These are phyloP conservation scores for Brenthis hecate DNA, from an alignment of 2,888 invertebrate species.

Conservation along the genomic window DNA sequence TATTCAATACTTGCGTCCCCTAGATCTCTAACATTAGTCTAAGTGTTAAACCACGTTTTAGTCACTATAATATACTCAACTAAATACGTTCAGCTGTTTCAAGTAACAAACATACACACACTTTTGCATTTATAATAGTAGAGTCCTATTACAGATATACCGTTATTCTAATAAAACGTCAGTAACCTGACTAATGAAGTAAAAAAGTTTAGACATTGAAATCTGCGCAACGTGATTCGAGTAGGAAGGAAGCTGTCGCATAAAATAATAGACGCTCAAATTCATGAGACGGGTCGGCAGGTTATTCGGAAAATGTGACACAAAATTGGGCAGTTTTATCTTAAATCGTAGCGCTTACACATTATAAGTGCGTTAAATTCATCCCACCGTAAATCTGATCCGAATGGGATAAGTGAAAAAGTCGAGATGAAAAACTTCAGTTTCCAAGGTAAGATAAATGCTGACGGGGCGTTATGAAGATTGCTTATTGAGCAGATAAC, in stretches of 20 bases:
- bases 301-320: conserved; percentile 10
- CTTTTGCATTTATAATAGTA: too few relatives aligned
- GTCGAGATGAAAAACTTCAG: conserved; percentile 20
- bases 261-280: neutral
- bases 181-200: too few relatives aligned
- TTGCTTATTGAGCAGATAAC: conserved; percentile 33
- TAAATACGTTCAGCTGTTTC: too few relatives aligned
- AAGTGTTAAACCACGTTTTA: too few relatives aligned
- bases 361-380: conserved; percentile 30
- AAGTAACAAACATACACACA: too few relatives aligned
- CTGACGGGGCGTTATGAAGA: conserved; percentile 28
- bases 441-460: conserved; percentile 34
- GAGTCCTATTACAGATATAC: too few relatives aligned
- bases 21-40: too few relatives aligned
- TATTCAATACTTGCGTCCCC: too few relatives aligned
- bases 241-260: neutral
- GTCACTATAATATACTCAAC: too few relatives aligned
- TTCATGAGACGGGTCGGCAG: neutral
- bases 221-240: too few relatives aligned
- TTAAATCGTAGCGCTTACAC: conserved; percentile 7
- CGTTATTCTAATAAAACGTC: too few relatives aligned
- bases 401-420: conserved; percentile 21
- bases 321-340: conserved; percentile 8
- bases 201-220: too few relatives aligned
- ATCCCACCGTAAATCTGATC: conserved; percentile 38